phyloP scores from a whole-genome alignment of 2,888 invertebrate genomes.

The Tuberolachnus salignus region DNA sequence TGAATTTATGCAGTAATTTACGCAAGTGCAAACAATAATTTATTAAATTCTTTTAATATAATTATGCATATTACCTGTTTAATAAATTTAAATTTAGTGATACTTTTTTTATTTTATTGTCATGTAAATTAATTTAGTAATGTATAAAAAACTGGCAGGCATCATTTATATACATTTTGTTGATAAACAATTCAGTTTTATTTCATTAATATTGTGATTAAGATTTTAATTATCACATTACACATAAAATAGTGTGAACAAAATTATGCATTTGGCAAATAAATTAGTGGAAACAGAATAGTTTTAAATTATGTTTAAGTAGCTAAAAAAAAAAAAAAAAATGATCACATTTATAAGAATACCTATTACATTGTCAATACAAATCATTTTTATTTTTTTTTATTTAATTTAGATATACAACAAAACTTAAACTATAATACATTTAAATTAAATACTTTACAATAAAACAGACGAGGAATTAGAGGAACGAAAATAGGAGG shows the following conservation, averaged over 20 bases:
- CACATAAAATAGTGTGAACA: slow-evolving; percentile 11
- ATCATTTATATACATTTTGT: neutral
- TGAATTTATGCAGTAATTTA: neutral
- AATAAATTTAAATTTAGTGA: neutral
- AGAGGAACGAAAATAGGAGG: slow-evolving; percentile 39
- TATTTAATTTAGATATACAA: neutral
- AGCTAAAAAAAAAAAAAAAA: neutral
- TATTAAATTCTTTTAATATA: neutral
- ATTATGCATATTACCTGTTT: neutral
- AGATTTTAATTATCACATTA: slow-evolving; percentile 14
- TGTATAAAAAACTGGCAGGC: neutral
- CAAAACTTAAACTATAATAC: slow-evolving; percentile 6
- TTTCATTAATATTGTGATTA: neutral
- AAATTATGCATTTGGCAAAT: neutral
- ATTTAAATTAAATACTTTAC: slow-evolving; percentile 22
- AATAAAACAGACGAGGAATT: slow-evolving; percentile 32
- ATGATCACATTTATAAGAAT: slow-evolving; percentile 20
- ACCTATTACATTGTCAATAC: slow-evolving; percentile 25
- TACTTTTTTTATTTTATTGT: neutral
- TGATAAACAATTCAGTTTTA: neutral
- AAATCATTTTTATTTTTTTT: neutral
- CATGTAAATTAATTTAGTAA: neutral
- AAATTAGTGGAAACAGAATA: no score
- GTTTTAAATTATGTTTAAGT: neutral
- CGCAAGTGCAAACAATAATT: neutral